Evolutionary conservation across 2,888 invertebrate species (phyloP), one percentile per base, ranked within the genome.

Genomic region (Epinotia ramella): DNA sequence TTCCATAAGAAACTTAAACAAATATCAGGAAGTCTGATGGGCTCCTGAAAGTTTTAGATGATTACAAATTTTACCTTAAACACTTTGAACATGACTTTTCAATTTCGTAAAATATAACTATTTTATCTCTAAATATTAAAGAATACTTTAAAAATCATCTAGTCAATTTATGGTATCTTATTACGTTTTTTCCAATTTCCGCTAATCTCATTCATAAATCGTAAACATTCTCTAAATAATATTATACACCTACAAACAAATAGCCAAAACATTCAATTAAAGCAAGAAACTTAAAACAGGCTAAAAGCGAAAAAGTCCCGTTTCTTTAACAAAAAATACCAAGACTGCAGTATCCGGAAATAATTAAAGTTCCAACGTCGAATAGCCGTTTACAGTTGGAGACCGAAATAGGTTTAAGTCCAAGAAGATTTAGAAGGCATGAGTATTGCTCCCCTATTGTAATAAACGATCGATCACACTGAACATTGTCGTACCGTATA

Each of bases 391-490:
- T 71, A 56, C 70, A 78, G 53, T 53, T n/a, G 77, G 76, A 78
- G 44, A 73, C 63, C 77, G 78, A 79, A 79, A 73, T 78, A 80
- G 81, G 81, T 82, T 83, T 82, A 80, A 82, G 73, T 80, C 80
- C 28, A 59, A 59, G 6, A 12, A 59, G 53, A 53, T 53, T 20
- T 59, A 59, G 59, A 28, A 28, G 59, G 59, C 7, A 53, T 53
- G 53, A 16, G 53, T n/a, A 13, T 53, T 53, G 16, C n/a, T 53
- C n/a, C 53, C 53, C n/a, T 53, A 53, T 46, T 46, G 12, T 5
- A 49, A 49, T 49, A 49, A 49, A 16, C 5, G 49, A 13, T 49
- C 49, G 49, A 49, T 49, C 6, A 49, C 49, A 49, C 16, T 49
- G 49, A 16, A 49, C 16, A 6, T 49, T 16, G 5, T 5, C 49